A percentile compares a stretch with the other conserved stretches of the same genome.
Conservation (phyloP, 2,888 invertebrate species). For the Andrena hattorfiana region DNA sequence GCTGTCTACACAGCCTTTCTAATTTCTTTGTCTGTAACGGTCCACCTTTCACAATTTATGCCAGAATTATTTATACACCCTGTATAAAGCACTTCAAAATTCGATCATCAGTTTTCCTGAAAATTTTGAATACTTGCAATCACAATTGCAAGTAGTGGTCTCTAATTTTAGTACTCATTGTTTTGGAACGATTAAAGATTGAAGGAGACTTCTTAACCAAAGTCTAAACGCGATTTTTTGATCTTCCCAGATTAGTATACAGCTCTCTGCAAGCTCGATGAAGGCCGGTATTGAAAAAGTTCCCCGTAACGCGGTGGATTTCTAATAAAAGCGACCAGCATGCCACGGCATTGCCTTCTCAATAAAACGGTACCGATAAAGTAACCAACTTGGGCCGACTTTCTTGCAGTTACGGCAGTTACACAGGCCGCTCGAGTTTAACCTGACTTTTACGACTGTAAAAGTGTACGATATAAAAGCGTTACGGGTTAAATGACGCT, state of each 20-base stretch:
- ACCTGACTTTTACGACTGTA: constrained; percentile 54
- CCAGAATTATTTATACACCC: too few relatives aligned
- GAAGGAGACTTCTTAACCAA: neutral
- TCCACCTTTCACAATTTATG: too few relatives aligned
- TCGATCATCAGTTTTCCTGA: too few relatives aligned
- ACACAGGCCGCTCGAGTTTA: constrained; percentile 43
- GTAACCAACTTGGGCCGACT: constrained; percentile 52
- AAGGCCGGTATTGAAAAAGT: constrained; percentile 74
- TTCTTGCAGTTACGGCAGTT: constrained; percentile 56
- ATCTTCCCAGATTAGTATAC: constrained; percentile 9
- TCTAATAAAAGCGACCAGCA: constrained; percentile 72
- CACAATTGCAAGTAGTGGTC: too few relatives aligned
- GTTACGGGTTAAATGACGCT: constrained; percentile 14
- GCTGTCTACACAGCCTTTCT: too few relatives aligned
- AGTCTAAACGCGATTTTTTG: constrained; percentile 28
- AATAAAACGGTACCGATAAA: constrained; percentile 70
- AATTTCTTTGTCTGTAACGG: too few relatives aligned
- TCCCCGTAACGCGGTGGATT: constrained; percentile 66
- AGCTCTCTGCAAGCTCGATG: neutral
- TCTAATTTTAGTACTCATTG: neutral
- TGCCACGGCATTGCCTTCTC: constrained; percentile 55
- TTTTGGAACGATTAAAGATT: neutral
- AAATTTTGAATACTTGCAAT: too few relatives aligned
- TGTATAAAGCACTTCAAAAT: too few relatives aligned
- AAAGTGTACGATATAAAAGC: constrained; percentile 44